Base-by-base conservation (phyloP, 2,888 invertebrate genomes). In the Drosophila conformis region DNA sequence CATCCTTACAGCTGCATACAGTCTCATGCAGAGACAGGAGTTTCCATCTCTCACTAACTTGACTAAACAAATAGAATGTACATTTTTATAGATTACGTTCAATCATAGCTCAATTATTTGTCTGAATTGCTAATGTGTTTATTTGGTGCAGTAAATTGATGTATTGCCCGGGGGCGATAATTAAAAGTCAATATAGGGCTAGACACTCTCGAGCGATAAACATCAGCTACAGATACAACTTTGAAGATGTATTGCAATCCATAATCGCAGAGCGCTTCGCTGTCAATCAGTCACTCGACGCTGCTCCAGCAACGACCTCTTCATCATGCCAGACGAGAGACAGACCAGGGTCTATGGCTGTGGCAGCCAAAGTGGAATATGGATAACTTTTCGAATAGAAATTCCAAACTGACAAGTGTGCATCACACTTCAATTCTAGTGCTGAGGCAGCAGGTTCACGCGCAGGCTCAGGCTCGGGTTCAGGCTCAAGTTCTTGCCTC, bases 341-440 rank as follows among this genome's bases (percentile, higher is more conserved):
- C 18, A 36, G 33, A 48, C 29, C 46, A 31, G 18, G 54, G 36
- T 29, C 11, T n/a, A 40, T 7, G 21, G 21, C 46, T 46, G 21
- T 21, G 7, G 25, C 36, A 21, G 62, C 49, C 56, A 59, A 53
- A 64, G 70, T 67, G 72, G 76, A 66, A 78, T 81, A 81, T 78
- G 90, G 81, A 85, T 89, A 90, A 83, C 83, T 83, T 76, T 85
- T 65, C 81, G 74, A 90, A 90, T 90, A 83, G 90, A 91, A 89
- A 83, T 82, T 77, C 74, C 87, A 75, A 73, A 63, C 76, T 86
- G 88, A 80, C 80, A 87, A 79, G 82, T 82, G 73, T 71, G 73
- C 80, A 74, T 76, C 78, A 75, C 69, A 83, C 76, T 78, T 76
- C 58, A 66, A 64, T 73, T 77, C 70, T 65, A 70, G 25, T 62